These are phyloP conservation scores for Diachasma alloeum DNA, from an alignment of 1,140 invertebrate genomes.

Conservation along the genomic window DNA sequence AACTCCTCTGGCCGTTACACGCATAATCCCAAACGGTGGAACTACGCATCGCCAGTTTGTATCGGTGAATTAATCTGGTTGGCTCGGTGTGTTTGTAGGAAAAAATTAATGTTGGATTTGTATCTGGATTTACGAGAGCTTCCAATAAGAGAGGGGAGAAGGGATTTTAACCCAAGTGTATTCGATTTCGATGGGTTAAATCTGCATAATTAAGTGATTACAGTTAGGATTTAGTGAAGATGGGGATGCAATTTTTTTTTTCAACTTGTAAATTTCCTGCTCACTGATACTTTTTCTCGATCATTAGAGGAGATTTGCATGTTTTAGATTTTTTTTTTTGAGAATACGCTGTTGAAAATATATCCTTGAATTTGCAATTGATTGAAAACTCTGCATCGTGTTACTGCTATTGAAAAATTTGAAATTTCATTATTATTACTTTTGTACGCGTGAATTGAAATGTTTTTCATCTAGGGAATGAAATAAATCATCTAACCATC, in stretches of 20 bases:
- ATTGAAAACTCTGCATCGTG: no score
- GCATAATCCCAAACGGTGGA: constrained; percentile 8
- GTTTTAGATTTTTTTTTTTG: no score
- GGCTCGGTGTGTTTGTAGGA: neutral
- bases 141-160: neutral
- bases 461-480: no score
- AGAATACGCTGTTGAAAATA: no score
- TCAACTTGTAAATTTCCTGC: neutral
- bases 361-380: no score
- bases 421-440: no score
- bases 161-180: neutral
- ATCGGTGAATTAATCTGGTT: constrained; percentile 5
- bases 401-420: no score
- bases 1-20: constrained; percentile 4
- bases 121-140: neutral
- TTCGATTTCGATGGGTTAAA: neutral
- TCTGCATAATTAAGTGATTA: constrained; percentile 15
- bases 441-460: no score
- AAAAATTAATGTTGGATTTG: no score
- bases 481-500: no score
- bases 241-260: neutral
- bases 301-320: neutral
- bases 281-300: neutral
- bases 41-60: constrained; percentile 5
- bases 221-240: neutral